These are phyloP conservation scores for Leuciscus idus DNA, from an alignment of 2,113 vertebrate species.

Conservation along the genomic window DNA sequence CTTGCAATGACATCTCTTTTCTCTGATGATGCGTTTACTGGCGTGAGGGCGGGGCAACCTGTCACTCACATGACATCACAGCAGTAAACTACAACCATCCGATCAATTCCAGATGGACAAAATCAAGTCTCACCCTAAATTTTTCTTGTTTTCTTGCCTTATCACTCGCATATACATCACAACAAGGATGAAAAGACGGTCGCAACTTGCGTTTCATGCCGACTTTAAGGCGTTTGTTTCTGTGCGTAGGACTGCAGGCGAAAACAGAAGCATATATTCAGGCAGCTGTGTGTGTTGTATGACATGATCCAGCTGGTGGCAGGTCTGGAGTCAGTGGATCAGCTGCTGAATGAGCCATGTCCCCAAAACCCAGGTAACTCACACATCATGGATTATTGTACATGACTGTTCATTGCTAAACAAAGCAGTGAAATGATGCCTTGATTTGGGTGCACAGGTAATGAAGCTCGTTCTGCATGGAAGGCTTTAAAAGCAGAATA, in stretches of 20 bases:
- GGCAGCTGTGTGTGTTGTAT: slow-evolving; percentile 72
- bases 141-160: no score
- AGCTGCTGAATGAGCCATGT: slow-evolving; percentile 62
- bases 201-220: no score
- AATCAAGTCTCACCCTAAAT: no score
- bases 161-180: no score
- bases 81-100: no score
- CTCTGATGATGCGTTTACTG: no score
- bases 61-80: no score
- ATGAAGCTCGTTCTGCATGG: slow-evolving; percentile 64
- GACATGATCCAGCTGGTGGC: slow-evolving; percentile 71
- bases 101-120: no score
- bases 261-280: slow-evolving; percentile 73
- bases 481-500: slow-evolving; percentile 71
- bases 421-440: neutral
- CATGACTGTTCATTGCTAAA: neutral
- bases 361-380: slow-evolving; percentile 64
- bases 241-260: slow-evolving; percentile 69
- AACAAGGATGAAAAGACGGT: no score
- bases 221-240: neutral
- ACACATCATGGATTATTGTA: neutral
- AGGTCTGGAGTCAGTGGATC: slow-evolving; percentile 63
- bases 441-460: slow-evolving; percentile 45
- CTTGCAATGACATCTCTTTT: no score
- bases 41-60: no score